These are phyloP conservation scores for Aegotheles bennettii DNA, from an alignment of 2,113 vertebrate genomes.

Conservation along the genomic window DNA sequence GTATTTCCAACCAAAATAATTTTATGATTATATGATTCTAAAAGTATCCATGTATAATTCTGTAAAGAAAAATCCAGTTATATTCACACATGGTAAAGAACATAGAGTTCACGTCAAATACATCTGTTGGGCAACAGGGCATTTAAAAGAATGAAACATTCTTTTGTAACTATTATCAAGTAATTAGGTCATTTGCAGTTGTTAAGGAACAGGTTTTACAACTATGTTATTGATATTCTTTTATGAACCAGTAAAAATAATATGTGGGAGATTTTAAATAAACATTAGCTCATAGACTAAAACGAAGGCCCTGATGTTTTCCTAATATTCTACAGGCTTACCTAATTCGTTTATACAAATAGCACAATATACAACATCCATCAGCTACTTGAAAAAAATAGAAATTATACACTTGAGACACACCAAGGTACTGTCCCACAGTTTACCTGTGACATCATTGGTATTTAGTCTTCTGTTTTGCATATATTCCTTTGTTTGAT, in stretches of 20 bases:
- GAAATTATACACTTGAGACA: neutral
- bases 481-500: neutral
- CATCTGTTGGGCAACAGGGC: neutral
- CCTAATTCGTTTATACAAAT: neutral
- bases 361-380: neutral
- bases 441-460: neutral
- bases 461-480: neutral
- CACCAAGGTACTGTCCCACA: neutral
- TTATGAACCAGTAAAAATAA: neutral
- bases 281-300: neutral
- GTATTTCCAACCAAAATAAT: no score
- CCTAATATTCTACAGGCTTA: neutral
- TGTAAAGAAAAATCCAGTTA: neutral
- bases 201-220: neutral
- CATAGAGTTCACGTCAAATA: neutral
- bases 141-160: neutral
- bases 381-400: neutral
- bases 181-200: neutral
- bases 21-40: no score
- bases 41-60: neutral
- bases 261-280: neutral
- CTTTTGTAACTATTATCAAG: neutral
- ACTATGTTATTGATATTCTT: neutral
- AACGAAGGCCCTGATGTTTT: neutral
- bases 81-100: fast-evolving